Base-by-base conservation (phyloP, 2,113 vertebrate genomes). In the Corythornis cristatus region DNA sequence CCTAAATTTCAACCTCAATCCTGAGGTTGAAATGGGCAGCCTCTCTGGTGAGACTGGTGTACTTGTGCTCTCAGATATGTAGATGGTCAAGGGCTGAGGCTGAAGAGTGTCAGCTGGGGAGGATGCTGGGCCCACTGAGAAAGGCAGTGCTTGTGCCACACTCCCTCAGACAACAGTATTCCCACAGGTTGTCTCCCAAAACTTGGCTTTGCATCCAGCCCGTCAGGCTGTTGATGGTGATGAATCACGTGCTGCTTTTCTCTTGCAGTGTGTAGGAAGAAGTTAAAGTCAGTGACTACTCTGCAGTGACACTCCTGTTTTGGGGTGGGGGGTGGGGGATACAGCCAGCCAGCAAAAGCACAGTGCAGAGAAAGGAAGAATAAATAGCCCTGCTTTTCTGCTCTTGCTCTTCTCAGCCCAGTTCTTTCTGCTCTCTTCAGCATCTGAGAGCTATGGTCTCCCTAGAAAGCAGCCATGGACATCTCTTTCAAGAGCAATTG, bases 191-290 rank as follows among this genome's bases (percentile, higher is more conserved):
- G 31, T 75, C 56, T 40, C 23, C 62, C 16, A 66, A 31, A 37
- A 6, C 29, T 77, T 48, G 74, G 51, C n/a, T 86, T 91, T 57
- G 50, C 80, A 35, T 45, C 35, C 45, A 83, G 35, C 10, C 23
- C 33, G 53, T 57, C 26, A 83, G 60, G 28, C 15, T 1, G 0
- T n/a, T 93, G 48, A 40, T 77, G n/a, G 20, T 86, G 89, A 86
- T 92, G 77, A 74, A 74, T 77, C 89, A 74, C 2, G 0, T 3
- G 1, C 89, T 88, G 14, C 76, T 90, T 90, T 62, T 86, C 83
- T 92, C 42, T 77, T 26, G 3, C 50, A 58, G 12, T 29, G 68
- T 88, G 89, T 93, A 70, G 92, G 95, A 92, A 92, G 93, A 90
- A 81, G 54, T 68, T 90, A 46, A 92, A 96, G 53, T 79, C 48